Conservation (phyloP, 2,113 vertebrate genomes). For the Nycticebus coucang region DNA sequence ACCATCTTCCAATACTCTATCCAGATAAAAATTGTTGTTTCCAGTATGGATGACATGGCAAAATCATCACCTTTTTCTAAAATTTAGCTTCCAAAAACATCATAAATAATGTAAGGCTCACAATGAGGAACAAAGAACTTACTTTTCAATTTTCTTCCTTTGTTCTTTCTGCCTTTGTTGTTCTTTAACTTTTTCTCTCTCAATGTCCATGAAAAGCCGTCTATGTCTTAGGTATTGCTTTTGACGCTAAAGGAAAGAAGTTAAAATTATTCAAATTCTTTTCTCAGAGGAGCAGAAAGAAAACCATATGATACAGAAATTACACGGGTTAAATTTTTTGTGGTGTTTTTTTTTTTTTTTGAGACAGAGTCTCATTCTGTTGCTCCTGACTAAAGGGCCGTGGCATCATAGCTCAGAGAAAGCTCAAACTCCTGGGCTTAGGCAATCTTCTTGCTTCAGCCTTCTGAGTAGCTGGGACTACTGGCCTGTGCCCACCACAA, state of each 20-base stretch:
- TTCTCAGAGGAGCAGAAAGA: conserved; percentile 16
- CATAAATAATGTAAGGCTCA: conserved; percentile 41
- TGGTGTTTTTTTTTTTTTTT: too few species aligned
- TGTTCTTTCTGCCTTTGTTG: conserved; percentile 87
- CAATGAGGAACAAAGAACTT: conserved; percentile 55
- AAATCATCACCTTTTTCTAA: conserved; percentile 50
- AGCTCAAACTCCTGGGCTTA: too few species aligned
- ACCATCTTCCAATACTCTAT: background rate
- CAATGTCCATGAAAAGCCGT: conserved; percentile 90
- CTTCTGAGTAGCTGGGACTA: too few species aligned
- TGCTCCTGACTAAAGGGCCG: too few species aligned
- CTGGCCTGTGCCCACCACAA: too few species aligned
- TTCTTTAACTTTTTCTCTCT: conserved; percentile 91
- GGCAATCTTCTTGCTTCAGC: too few species aligned
- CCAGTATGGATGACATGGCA: background rate
- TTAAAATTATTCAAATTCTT: conserved; percentile 49
- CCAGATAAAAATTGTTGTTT: conserved; percentile 38
- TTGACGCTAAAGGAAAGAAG: conserved; percentile 84
- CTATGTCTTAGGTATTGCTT: conserved; percentile 89
- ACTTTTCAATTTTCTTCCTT: conserved; percentile 87
- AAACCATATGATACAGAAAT: conserved; percentile 28
- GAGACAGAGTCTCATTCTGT: too few species aligned
- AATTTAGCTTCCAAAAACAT: conserved; percentile 33
- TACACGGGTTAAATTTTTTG: background rate
- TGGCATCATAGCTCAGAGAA: too few species aligned